Evolutionary conservation across 37 sponge, comb jelly and placozoan genomes (phyloP), one percentile per base, ranked within the genome.

Genomic region (Spongilla lacustris): DNA sequence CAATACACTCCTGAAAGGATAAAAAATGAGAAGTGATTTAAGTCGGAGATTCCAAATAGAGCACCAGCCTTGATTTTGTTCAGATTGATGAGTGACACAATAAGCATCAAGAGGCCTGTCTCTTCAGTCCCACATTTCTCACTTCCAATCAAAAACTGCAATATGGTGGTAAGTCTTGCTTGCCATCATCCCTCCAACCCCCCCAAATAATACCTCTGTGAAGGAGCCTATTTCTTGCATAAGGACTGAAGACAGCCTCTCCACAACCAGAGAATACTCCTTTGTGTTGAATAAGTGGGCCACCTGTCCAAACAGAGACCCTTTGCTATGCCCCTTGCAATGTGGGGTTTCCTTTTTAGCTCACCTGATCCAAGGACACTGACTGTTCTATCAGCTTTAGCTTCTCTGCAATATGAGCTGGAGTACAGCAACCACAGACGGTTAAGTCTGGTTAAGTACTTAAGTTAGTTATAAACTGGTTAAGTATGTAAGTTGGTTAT

Each of bases 61-160:
- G 23, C 29, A 38, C 77, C 26, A 30, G 6, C 81, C 67, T 32
- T 67, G 33, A 58, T 80, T 27, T 69, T 80, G 33, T 32, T 26
- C 24, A 88, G 83, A 28, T 71, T 35, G 34, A 77, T 23, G 32
- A 88, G 83, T 2, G 83, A 88, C 21, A 26, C n/a, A 48, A 88
- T 66, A 9, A 88, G 66, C 26, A 88, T 77, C 32, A 50, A 82
- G 12, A 88, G 78, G 68, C 77, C 36, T 9, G 83, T 76, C 1
- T 48, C 58, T 37, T 79, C 80, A 25, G 21, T 28, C 1, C 28
- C n/a, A 6, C 12, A 31, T 25, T 50, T 49, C 24, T 79, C 72
- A 25, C 36, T 50, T 1, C 90, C 90, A 37, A 90, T 71, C 76
- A 90, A 50, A 69, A 90, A 90, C 90, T 90, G 81, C 2, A 73